Evolutionary conservation across 2,797 vertebrate species (phyloP).

Genomic region (Alauda arvensis): DNA sequence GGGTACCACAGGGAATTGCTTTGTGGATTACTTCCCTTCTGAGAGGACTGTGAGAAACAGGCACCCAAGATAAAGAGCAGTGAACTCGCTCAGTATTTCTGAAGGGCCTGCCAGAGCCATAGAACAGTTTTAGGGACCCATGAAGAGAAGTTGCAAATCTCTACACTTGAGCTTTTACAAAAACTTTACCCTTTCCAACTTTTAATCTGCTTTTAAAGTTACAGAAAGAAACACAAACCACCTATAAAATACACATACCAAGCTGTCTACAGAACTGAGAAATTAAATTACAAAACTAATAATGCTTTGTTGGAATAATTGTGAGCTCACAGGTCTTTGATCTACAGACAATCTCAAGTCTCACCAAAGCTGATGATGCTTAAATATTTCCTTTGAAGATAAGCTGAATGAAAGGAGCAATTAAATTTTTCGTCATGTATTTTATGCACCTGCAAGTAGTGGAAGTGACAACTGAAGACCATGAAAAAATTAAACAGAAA

Average conservation of each 20-base stretch:
- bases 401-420: slow-evolving; percentile 8
- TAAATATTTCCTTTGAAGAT: slow-evolving; percentile 31
- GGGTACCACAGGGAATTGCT: background rate
- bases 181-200: background rate
- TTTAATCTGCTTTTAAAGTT: background rate
- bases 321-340: background rate
- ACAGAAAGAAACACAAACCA: background rate
- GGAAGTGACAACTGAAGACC: background rate
- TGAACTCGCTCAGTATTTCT: background rate
- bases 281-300: slow-evolving; percentile 12
- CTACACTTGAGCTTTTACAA: background rate
- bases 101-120: background rate
- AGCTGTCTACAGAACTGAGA: background rate
- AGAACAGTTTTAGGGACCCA: background rate
- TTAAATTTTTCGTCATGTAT: background rate
- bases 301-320: background rate
- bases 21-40: background rate
- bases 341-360: slow-evolving; percentile 7
- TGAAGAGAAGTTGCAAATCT: background rate
- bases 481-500: background rate
- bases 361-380: background rate
- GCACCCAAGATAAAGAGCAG: background rate
- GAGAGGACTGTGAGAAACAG: background rate
- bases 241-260: background rate
- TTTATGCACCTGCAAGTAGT: background rate